Conservation (phyloP, 2,113 vertebrate species). For the Natator depressus region DNA sequence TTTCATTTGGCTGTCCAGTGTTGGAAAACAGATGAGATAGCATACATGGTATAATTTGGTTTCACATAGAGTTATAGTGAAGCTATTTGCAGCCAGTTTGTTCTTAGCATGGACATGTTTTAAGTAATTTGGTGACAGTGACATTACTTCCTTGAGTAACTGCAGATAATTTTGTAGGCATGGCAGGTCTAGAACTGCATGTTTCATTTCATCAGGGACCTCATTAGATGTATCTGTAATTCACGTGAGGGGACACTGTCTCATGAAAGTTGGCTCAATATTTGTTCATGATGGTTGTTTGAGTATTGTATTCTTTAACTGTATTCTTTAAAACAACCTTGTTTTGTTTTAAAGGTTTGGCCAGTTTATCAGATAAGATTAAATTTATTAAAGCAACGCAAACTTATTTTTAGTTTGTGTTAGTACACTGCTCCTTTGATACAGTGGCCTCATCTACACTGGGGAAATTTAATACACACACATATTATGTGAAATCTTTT, state of each 20-base stretch:
- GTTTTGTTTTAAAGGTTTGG: background rate
- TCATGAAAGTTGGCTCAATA: background rate
- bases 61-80: background rate
- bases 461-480: background rate
- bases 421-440: background rate
- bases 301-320: background rate
- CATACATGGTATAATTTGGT: background rate
- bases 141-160: background rate
- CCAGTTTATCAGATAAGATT: background rate
- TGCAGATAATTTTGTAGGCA: background rate
- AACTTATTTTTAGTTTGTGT: background rate
- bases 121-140: background rate
- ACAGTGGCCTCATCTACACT: background rate
- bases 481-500: background rate
- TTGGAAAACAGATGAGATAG: background rate
- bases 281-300: background rate
- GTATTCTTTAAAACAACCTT: background rate
- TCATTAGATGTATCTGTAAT: background rate
- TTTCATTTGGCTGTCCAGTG: background rate
- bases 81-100: background rate
- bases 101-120: background rate
- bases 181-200: background rate
- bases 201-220: background rate
- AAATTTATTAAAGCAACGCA: background rate
- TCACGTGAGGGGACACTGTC: background rate